These are phyloP conservation scores for Oriolus oriolus DNA, from an alignment of 2,113 vertebrate genomes.

Conservation along the genomic window DNA sequence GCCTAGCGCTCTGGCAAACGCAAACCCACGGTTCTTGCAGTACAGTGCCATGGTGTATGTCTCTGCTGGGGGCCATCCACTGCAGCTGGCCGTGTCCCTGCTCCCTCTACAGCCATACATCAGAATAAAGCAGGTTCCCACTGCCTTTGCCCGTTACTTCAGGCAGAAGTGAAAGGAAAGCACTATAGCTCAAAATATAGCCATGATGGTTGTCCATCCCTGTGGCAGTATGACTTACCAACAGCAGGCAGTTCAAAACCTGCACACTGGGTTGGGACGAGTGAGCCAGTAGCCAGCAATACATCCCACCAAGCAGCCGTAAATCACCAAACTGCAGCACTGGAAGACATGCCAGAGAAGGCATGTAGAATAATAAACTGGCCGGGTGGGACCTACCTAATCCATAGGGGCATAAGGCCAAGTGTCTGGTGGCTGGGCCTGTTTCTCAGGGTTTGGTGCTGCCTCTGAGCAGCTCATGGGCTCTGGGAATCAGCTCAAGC, in stretches of 20 bases:
- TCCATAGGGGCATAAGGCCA: neutral
- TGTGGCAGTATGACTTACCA: neutral
- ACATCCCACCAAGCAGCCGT: neutral
- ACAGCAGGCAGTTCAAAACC: neutral
- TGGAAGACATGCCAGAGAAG: neutral
- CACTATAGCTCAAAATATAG: neutral
- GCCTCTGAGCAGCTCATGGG: neutral
- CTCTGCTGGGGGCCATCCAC: neutral
- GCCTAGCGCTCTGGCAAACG: accelerated
- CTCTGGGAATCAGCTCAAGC: neutral
- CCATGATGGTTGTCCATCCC: neutral
- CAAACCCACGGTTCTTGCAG: neutral
- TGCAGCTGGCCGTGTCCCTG: neutral
- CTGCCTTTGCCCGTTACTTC: neutral
- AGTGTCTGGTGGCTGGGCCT: neutral
- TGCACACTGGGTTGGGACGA: neutral
- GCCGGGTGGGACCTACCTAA: neutral
- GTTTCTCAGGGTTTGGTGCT: neutral
- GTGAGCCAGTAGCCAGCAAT: neutral
- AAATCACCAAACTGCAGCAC: neutral
- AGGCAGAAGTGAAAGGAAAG: neutral
- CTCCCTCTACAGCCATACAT: neutral
- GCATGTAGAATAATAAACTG: neutral
- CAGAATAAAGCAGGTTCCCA: neutral
- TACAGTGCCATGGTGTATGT: neutral